Evolutionary conservation across 2,888 invertebrate genomes (phyloP), one percentile per base, ranked within the genome.

Genomic region (Hypomecis punctinalis): DNA sequence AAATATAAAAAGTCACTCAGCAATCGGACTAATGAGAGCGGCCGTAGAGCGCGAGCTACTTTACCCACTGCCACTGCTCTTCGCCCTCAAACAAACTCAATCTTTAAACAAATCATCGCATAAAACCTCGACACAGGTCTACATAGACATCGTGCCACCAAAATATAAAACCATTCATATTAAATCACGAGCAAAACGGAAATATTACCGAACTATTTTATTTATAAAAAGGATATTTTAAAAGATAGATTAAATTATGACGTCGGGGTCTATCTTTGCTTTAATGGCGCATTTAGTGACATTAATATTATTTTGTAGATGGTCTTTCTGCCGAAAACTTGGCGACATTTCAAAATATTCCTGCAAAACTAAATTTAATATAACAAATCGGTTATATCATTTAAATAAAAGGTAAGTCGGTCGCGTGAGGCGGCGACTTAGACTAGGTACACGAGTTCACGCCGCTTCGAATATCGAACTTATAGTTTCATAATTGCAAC

Each of bases 321-420:
- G 78, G 80, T 83, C 75, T 85, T 77, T 81, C 77, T 80, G 78
- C 76, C 65, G 76, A 80, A 82, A 80, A 83, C 81, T 90, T 89
- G 90, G 90, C 89, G 84, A 77, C 82, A 81, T 84, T 87, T 90
- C 89, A 89, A 90, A 84, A 84, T 82, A 76, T 62, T 75, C 81
- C 76, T 72, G 76, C 76, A 80, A 81, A 66, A 84, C 77, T 85
- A 83, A 78, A 85, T 86, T 81, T 81, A 81, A 80, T 81, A 69
- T 74, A 77, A 83, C 78, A 79, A 80, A 83, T 81, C 75, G 77
- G 71, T 73, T 70, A 74, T 77, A 79, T 76, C 69, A 73, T 76
- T 82, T 78, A 71, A 71, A 75, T 77, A 62, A 74, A 77, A 79
- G 77, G 76, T 77, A 75, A 66, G 66, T 69, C 56, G 66, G 67